Base-by-base conservation (phyloP, 2,113 vertebrate species). In the Pithys albifrons region DNA sequence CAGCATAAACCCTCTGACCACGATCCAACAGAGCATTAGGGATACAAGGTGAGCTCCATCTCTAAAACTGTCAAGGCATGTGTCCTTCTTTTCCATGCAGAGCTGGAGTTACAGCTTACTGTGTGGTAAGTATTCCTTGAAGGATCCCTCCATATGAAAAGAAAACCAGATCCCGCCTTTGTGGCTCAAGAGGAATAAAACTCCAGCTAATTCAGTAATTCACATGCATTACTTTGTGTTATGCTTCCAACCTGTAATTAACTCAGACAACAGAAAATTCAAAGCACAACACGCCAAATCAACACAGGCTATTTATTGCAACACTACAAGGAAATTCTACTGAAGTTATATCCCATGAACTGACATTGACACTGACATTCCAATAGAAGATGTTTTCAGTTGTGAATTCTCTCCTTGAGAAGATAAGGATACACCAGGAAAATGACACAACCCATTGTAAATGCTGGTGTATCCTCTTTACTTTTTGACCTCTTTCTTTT, bases 271-370 rank as follows among this genome's bases (percentile, higher is more conserved):
- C 52, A 88, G 85, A 85, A 93, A 92, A 96, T 81, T 94, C 85
- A 85, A 96, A 95, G 86, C 51, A 91, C 79, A 93, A 93, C 71
- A 79, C 88, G 73, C 24, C 51, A 0, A 92, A 95, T 94, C 76
- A 95, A 96, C 93, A 87, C 77, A 85, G 82, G 66, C 75, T 95
- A 93, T 96, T 96, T 95, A 85, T 59, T 85, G 73, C 54, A 96
- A 45, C 37, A 59, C 6, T 71, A 62, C 29, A 62, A 81, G 52
- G 43, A 86, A 94, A 84, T 93, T 95, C 67, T 93, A 69, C 71
- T 91, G 81, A 65, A 92, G 74, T 20, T 1, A 4, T 28, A 69
- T 80, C 61, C 55, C 9, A 18, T 10, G 13, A 88, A 49, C 66
- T 78, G 85, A 83, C 78, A 89, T 39, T 52, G 45, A 54, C 79